phyloP scores from a whole-genome alignment of 2,797 vertebrate genomes.

The Coilia nasus region DNA sequence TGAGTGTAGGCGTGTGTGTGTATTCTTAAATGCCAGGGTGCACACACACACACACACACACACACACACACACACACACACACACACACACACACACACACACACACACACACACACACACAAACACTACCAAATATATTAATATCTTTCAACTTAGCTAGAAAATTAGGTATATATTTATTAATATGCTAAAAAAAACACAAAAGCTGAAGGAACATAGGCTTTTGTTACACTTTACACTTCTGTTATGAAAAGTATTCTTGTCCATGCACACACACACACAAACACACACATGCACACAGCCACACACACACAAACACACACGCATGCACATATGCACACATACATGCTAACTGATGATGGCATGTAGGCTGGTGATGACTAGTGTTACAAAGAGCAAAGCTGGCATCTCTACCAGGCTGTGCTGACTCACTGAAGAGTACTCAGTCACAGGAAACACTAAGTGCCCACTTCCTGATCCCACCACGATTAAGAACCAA shows the following conservation, averaged over 20 bases:
- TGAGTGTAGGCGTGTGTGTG: slow-evolving; percentile 16
- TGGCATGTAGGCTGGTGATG: background rate
- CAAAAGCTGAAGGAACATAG: background rate
- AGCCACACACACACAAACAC: background rate
- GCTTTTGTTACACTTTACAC: background rate
- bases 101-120: slow-evolving; percentile 10
- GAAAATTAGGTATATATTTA: background rate
- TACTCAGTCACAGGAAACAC: slow-evolving; percentile 52
- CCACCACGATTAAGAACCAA: slow-evolving; percentile 34
- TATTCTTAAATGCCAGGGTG: slow-evolving; percentile 26
- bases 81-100: slow-evolving; percentile 2
- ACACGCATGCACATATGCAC: background rate
- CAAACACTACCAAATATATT: background rate
- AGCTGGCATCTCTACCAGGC: background rate
- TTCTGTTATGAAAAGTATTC: background rate
- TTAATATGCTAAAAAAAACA: background rate
- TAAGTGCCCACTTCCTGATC: slow-evolving; percentile 57
- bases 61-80: background rate
- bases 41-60: background rate
- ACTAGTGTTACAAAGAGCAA: background rate
- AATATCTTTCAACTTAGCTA: background rate
- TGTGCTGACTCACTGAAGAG: slow-evolving; percentile 46
- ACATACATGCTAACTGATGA: background rate
- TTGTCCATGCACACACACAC: no score
- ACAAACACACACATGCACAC: background rate